Conservation (phyloP, 2,113 vertebrate genomes). For the Melospiza melodia region DNA sequence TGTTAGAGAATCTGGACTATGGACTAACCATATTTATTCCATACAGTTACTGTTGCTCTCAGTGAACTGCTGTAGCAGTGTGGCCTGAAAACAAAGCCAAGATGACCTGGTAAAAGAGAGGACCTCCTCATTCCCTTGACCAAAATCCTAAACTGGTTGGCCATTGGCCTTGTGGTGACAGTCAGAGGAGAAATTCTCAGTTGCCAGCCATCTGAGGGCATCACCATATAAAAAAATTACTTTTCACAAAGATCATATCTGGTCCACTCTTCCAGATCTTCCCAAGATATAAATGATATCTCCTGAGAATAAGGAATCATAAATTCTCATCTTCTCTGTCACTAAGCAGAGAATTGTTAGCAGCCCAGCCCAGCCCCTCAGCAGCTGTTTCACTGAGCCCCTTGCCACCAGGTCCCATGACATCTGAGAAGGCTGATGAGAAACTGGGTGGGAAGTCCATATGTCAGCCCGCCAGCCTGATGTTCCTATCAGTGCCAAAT, state of each 20-base stretch:
- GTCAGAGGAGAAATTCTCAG: background rate
- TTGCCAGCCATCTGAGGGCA: background rate
- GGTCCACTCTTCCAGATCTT: background rate
- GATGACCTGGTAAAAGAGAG: background rate
- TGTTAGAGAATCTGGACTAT: background rate
- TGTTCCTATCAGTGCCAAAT: background rate
- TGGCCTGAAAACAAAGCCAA: background rate
- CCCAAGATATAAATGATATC: background rate
- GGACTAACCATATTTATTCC: background rate
- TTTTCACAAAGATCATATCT: background rate
- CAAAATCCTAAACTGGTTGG: background rate
- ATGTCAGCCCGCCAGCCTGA: background rate
- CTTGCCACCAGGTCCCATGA: background rate
- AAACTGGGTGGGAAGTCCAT: background rate
- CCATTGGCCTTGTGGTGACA: background rate
- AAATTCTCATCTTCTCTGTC: background rate
- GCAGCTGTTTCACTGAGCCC: background rate
- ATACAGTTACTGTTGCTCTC: background rate
- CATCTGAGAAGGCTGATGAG: background rate
- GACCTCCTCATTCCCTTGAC: background rate
- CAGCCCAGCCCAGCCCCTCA: background rate
- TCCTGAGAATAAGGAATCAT: background rate
- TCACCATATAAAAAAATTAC: fast-evolving
- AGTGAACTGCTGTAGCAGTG: background rate
- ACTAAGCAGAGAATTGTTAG: background rate